Evolutionary conservation across 2,797 vertebrate genomes (phyloP).

Genomic region (Passerculus sandwichensis): DNA sequence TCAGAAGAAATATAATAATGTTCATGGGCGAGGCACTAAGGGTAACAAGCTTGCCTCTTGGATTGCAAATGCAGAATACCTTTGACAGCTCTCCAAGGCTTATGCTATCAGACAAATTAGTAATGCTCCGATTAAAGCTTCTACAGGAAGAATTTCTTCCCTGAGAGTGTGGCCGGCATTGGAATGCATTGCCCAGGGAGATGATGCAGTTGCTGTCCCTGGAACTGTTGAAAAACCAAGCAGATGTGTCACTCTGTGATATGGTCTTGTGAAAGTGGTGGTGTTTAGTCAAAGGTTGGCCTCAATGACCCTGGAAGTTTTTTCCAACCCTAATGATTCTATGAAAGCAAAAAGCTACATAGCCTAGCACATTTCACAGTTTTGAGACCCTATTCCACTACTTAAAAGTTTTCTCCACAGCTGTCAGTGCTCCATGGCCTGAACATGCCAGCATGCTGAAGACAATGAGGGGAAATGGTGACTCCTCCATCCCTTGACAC

Average conservation of each 20-base stretch:
- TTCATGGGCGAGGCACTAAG: not conserved
- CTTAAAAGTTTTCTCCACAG: not conserved
- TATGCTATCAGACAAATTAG: not conserved
- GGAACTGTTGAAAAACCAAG: not conserved
- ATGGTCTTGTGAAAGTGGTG: not conserved
- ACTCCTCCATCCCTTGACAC: not conserved
- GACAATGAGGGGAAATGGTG: not conserved
- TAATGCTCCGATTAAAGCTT: not conserved
- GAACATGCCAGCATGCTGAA: not conserved
- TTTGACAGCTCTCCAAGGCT: not conserved
- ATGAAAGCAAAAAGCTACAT: not conserved
- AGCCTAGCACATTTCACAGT: not conserved
- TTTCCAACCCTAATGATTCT: not conserved
- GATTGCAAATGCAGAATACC: not conserved
- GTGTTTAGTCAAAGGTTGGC: not conserved
- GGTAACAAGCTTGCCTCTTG: not conserved
- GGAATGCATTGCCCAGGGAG: not conserved
- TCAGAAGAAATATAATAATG: not conserved
- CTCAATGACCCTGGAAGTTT: not conserved
- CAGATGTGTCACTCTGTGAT: not conserved
- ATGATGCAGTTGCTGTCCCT: no score
- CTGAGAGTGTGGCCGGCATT: not conserved
- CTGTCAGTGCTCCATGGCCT: not conserved
- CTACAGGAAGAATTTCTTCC: not conserved
- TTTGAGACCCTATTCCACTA: not conserved